Evolutionary conservation across 2,888 invertebrate species (phyloP), one percentile per base, ranked within the genome.

Genomic region (Andrena bucephala): DNA sequence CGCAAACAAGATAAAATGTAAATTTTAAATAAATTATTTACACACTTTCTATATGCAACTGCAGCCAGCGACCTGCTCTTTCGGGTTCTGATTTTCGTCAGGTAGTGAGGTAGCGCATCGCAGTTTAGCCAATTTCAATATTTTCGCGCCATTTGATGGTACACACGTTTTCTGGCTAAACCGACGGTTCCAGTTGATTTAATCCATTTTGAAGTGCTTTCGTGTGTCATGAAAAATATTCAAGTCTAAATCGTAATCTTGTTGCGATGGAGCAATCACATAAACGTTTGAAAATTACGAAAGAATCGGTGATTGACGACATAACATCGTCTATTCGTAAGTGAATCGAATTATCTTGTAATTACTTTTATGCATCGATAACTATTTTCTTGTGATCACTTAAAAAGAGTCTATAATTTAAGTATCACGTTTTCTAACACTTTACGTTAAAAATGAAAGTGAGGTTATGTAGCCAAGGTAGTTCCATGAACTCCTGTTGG

Each of bases 131-230:
- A 1, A 31, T 36, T 36, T 20, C 0, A 13, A 20, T 20, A 24
- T 24, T 77, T 63, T 6, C 27, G 13, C 27, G 33, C 42, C 48
- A 36, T 60, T 31, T 70, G 4, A n/a, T 31, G 52, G 16, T 66
- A 24, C 2, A 42, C 0, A 1, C 13, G 29, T 50, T 27, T 7
- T n/a, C 31, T 7, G 7, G n/a, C 5, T n/a, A 20, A 50, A 10
- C 36, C 36, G 3, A 36, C 10, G 13, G 36, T 36, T 36, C 13
- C 13, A 36, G 13, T 20, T 6, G 31, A 13, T 69, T 79, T 31
- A 20, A 10, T 3, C 29, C 8, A 3, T 36, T 63, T 24, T 48
- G 27, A 29, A 36, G 36, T 36, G 5, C 31, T 31, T 16, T 50
- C 7, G 10, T 24, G 20, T 5, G 16, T 5, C 0, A 24, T 5